Conservation (phyloP, 1,140 invertebrate species). For the Oreohelix idahoensis region DNA sequence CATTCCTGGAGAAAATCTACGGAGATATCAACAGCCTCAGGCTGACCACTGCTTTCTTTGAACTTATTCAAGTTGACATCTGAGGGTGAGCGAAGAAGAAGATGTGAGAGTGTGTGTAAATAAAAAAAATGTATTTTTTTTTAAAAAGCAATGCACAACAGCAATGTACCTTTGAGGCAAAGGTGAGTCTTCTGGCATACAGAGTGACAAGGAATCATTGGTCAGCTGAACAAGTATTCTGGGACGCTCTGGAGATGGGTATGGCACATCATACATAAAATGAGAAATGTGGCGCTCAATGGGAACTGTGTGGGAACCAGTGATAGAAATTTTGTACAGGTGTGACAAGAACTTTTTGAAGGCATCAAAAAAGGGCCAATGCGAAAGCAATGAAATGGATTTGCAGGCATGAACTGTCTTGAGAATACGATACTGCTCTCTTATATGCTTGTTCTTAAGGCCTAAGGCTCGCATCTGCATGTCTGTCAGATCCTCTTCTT, state of each 20-base stretch:
- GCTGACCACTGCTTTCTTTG: too few relatives aligned
- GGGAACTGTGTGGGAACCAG: conserved; percentile 85
- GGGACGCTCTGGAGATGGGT: conserved; percentile 90
- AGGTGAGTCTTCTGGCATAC: conserved; percentile 95
- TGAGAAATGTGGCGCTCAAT: conserved; percentile 96
- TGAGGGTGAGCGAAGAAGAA: too few relatives aligned
- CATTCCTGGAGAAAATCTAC: too few relatives aligned
- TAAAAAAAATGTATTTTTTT: not conserved
- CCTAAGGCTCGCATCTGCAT: conserved; percentile 81
- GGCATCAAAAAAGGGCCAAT: conserved; percentile 98
- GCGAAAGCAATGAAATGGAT: conserved; percentile 94
- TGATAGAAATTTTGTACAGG: conserved; percentile 86
- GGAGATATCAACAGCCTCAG: too few relatives aligned
- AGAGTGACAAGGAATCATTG: conserved; percentile 87
- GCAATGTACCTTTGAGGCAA: conserved; percentile 80
- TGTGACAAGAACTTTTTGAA: conserved; percentile 89
- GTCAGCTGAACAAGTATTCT: conserved; percentile 74
- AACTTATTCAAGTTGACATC: too few relatives aligned
- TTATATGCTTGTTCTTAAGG: conserved; percentile 71
- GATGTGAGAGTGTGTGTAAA: too few relatives aligned
- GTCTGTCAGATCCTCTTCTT: conserved; percentile 80
- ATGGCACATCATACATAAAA: conserved; percentile 97
- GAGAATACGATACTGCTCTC: conserved; percentile 64
- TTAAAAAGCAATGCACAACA: not conserved
- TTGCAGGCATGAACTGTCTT: conserved; percentile 90